phyloP scores from a whole-genome alignment of 2,113 vertebrate species.

The Kryptolebias marmoratus region DNA sequence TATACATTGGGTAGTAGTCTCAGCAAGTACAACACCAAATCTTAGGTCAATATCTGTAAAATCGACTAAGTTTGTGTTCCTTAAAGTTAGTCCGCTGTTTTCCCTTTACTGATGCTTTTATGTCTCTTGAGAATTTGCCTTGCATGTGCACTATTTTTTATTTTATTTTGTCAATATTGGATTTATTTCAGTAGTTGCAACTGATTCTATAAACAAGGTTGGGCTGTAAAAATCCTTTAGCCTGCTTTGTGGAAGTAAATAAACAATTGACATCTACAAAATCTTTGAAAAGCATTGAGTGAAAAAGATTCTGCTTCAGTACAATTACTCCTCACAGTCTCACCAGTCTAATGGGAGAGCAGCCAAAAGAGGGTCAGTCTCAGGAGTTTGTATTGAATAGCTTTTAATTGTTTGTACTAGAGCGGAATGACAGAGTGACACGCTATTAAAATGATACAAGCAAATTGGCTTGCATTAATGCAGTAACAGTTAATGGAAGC shows the following conservation, averaged over 20 bases:
- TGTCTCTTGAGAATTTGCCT: neutral
- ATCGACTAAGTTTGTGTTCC: too few species aligned
- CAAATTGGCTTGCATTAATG: neutral
- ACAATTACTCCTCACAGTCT: neutral
- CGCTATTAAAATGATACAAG: neutral
- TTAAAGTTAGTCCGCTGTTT: too few species aligned
- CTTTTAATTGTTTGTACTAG: neutral
- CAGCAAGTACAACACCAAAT: too few species aligned
- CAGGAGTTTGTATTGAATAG: slow-evolving; percentile 3
- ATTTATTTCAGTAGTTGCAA: neutral
- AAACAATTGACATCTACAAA: neutral
- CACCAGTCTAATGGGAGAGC: neutral
- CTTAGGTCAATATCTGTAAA: too few species aligned
- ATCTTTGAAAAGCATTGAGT: neutral
- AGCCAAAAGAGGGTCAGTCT: neutral
- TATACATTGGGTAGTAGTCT: too few species aligned
- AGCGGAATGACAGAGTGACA: neutral
- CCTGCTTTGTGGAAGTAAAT: neutral
- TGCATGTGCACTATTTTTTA: neutral
- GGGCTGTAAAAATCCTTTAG: neutral
- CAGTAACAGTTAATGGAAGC: neutral
- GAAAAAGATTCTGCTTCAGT: neutral
- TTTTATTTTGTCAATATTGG: neutral
- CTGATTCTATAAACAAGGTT: neutral
- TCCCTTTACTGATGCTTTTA: too few species aligned